Evolutionary conservation across 2,797 vertebrate species (phyloP), one percentile per base, ranked within the genome.

Genomic region (Phataginus tricuspis): DNA sequence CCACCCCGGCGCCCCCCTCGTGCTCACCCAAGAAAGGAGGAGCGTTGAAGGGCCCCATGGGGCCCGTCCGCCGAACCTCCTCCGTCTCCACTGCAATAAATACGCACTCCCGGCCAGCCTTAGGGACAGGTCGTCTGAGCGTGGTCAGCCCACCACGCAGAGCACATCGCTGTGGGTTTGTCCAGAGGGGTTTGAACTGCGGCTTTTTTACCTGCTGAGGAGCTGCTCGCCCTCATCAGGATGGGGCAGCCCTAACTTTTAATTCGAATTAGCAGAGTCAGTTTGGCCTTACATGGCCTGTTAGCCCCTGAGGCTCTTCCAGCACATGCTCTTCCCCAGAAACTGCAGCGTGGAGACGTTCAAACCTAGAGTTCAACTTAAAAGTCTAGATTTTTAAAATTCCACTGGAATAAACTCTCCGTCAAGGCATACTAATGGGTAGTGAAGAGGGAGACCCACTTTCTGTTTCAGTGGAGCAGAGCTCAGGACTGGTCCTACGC

Each of bases 341-440:
- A 29, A 91, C 74, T 2, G 90, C 37, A 37, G 19, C 31, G 49
- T 39, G 4, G 84, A 86, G 94, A 91, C 0, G 63, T 90, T 86
- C 25, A 71, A 15, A 59, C 23, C 25, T 87, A 64, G 82, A 95
- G 85, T 87, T 83, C 34, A 61, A 8, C 31, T 84, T 82, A 66
- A 86, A 57, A 78, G 5, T 1, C 13, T 31, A 57, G 68, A 82
- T 72, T 93, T 90, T 85, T 92, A 79, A 61, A 34, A 64, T 49
- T 6, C 45, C 21, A 89, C 55, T 1, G 37, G 23, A 96, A 94
- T 5, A 66, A 29, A 97, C 96, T 91, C 37, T 93, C 11, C 11
- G 72, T 29, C 53, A 78, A 93, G 95, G 79, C 49, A 31, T 1
- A 18, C 42, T 69, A 72, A 94, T 74, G 97, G 68, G 42, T 68